Conservation (phyloP, 2,113 vertebrate species). For the Prolemur simus region DNA sequence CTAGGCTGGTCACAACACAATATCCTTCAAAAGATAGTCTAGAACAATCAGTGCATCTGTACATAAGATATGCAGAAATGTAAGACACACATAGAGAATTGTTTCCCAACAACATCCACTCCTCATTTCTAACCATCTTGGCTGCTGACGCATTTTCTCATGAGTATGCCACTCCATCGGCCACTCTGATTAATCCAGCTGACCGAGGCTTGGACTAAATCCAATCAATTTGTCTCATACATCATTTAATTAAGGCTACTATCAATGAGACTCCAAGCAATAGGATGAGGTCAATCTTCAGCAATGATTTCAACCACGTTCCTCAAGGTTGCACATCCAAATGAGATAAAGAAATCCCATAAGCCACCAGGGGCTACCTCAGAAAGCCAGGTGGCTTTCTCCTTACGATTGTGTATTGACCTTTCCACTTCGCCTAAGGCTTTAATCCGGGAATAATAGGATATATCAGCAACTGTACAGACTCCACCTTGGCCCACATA, state of each 20-base stretch:
- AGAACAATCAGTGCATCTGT: background rate
- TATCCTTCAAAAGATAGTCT: background rate
- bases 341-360: background rate
- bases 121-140: background rate
- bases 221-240: background rate
- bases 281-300: background rate
- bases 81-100: background rate
- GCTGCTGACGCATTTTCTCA: background rate
- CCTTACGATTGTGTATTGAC: background rate
- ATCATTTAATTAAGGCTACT: conserved; percentile 40
- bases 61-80: background rate
- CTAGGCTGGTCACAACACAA: background rate
- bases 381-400: background rate
- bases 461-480: background rate
- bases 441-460: background rate
- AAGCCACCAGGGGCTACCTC: background rate
- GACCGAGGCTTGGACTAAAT: background rate
- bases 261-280: conserved; percentile 2
- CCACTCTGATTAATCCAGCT: conserved; percentile 22
- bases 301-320: background rate
- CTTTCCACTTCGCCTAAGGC: background rate
- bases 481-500: background rate
- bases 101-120: background rate
- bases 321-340: background rate
- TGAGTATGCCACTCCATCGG: background rate